Percentiles rank a stretch among this genome's conserved stretches.
Evolutionary conservation across 53 echinoderm and acorn worm species (phyloP).

Genomic region (Patiria pectinifera): DNA sequence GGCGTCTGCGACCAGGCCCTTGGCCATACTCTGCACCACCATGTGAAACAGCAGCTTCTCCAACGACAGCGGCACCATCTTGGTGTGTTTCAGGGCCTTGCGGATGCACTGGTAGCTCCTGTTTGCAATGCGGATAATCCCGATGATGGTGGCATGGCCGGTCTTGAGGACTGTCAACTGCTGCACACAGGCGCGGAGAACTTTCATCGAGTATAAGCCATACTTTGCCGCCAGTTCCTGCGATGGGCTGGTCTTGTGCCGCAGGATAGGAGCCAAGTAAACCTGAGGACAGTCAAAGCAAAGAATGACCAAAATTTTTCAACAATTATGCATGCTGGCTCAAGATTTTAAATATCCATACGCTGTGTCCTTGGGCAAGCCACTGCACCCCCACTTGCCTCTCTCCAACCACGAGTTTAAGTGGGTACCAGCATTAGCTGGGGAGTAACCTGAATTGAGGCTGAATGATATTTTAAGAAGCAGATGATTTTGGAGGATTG

Average conservation of each 20-base stretch:
- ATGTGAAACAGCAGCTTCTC: conserved; percentile 96
- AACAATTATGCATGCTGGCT: too few species aligned
- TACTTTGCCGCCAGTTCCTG: conserved; percentile 61
- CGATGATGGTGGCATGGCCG: conserved; percentile 35
- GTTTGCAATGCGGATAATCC: conserved; percentile 66
- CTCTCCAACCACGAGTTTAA: too few species aligned
- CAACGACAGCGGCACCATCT: conserved; percentile 75
- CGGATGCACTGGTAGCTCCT: conserved; percentile 74
- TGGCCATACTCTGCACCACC: conserved; percentile 77
- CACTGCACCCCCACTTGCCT: too few species aligned
- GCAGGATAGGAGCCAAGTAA: conserved; percentile 66
- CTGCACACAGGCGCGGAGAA: conserved; percentile 86
- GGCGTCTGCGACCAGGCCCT: conserved; percentile 68
- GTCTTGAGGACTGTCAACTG: conserved; percentile 53
- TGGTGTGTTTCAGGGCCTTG: conserved; percentile 66
- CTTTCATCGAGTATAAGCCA: conserved; percentile 85
- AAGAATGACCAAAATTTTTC: background rate
- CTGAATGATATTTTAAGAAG: too few species aligned
- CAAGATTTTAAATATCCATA: too few species aligned
- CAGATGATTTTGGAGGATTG: too few species aligned
- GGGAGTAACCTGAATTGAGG: too few species aligned
- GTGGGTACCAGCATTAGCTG: too few species aligned
- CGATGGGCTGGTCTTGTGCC: conserved; percentile 52
- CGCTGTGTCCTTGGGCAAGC: too few species aligned
- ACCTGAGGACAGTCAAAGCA: conserved; percentile 23